Percentiles rank a stretch among this genome's conserved stretches.
Evolutionary conservation across 2,888 invertebrate genomes (phyloP).

Genomic region (Cheilosia urbana): DNA sequence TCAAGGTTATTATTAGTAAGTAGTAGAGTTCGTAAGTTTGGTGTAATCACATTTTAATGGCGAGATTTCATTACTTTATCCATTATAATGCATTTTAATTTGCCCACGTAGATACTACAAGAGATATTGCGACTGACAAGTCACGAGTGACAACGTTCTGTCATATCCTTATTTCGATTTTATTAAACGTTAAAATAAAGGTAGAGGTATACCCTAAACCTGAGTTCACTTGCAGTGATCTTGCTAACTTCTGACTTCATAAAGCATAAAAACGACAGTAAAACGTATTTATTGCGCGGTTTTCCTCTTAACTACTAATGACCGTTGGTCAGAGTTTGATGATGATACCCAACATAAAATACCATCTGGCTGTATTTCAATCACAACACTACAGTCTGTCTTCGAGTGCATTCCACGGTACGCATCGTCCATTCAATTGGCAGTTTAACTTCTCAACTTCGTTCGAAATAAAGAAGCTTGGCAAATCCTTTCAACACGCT

Average conservation of each 20-base stretch:
- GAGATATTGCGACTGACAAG: too few species aligned
- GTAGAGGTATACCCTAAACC: not conserved
- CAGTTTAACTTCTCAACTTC: not conserved
- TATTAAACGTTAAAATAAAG: not conserved
- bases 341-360: conserved; percentile 6
- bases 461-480: conserved; percentile 2
- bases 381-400: not conserved
- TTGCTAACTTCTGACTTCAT: not conserved
- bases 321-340: conserved; percentile 14
- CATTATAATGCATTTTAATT: too few species aligned
- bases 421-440: not conserved
- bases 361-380: conserved; percentile 3
- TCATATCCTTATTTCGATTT: too few species aligned
- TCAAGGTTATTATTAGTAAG: too few species aligned
- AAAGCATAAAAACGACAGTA: conserved; percentile 8
- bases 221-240: not conserved
- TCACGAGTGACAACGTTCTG: too few species aligned
- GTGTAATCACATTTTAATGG: too few species aligned
- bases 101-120: too few species aligned
- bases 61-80: too few species aligned
- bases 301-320: conserved; percentile 11
- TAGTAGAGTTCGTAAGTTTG: too few species aligned
- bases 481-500: conserved; percentile 4
- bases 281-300: conserved; percentile 17
- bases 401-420: not conserved